These are phyloP conservation scores for Caenorhabditis tropicalis DNA, from an alignment of 1,140 invertebrate species.

Conservation along the genomic window DNA sequence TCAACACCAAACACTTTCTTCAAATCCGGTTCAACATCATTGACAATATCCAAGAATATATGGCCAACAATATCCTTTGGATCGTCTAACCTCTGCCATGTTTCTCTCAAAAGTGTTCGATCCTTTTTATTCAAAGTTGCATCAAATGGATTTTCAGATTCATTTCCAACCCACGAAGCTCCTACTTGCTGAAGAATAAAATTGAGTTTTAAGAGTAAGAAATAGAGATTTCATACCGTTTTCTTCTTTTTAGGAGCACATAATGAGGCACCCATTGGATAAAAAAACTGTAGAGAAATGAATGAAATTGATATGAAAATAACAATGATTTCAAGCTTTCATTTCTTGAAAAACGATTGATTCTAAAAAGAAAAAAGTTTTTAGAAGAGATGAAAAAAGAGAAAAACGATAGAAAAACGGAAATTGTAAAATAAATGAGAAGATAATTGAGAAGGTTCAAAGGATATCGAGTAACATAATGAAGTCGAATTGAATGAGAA, in stretches of 20 bases:
- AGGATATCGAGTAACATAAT: neutral
- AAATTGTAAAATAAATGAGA: constrained; percentile 22
- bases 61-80: constrained; percentile 70
- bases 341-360: neutral
- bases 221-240: constrained; percentile 11
- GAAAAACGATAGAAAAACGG: neutral
- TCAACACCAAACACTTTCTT: constrained; percentile 71
- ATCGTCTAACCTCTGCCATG: constrained; percentile 66
- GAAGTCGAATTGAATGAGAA: constrained; percentile 18
- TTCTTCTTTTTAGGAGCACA: constrained; percentile 51
- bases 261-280: constrained; percentile 36
- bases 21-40: constrained; percentile 67
- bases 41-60: constrained; percentile 70
- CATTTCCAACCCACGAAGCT: constrained; percentile 68
- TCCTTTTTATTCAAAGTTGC: constrained; percentile 67
- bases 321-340: neutral
- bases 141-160: constrained; percentile 71
- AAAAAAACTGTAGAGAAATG: neutral
- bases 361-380: neutral
- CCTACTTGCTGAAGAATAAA: constrained; percentile 46
- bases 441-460: neutral
- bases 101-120: constrained; percentile 66
- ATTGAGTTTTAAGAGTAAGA: neutral
- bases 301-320: neutral
- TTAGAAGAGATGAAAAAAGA: neutral